Base-by-base conservation (phyloP, 2,797 vertebrate genomes). In the Perodicticus potto region DNA sequence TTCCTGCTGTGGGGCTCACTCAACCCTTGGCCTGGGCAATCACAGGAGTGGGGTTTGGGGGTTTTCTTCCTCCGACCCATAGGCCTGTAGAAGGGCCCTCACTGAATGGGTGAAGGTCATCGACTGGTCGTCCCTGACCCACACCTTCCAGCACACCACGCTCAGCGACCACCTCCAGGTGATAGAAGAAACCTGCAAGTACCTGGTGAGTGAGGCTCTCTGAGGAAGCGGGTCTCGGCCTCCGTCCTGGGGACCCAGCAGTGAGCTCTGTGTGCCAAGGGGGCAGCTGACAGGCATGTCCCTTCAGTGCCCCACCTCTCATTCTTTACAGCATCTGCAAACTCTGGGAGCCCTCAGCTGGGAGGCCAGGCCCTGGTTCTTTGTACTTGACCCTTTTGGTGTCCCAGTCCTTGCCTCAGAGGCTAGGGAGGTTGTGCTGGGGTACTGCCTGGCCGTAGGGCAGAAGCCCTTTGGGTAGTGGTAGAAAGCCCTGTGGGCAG, bases 131-230 rank as follows among this genome's bases (percentile, higher is more conserved):
- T 78, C 73, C 1, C 61, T 93, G 37, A 96, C n/a, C 13, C n/a
- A 94, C 37, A 53, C 34, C 0, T 96, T 96, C 87, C 45, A 8
- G 43, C 72, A 82, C 5, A 83, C 63, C n/a, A 81, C 84, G 16
- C 92, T 96, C 67, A 93, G 86, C 13, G 78, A 96, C 12, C 93
- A 95, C 59, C 63, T 96, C 37, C 93, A 95, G 37, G 80, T 96
- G 2, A 14, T 96, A 27, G 92, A 89, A 73, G 93, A 96, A n/a
- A 89, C 85, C 0, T 97, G 94, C 90, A 93, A 78, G 1, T 78
- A 84, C 67, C 57, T 93, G 92, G 97, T 96, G 49, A 86, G 96
- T 82, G 77, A 84, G 59, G 6, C 45, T 81, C 49, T 55, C 37
- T 37, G 45, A 32, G 32, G 57, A 7, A 25, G 55, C 20, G 4